Base-by-base conservation (phyloP, 2,797 vertebrate genomes). In the Pseudochirops corinnae region DNA sequence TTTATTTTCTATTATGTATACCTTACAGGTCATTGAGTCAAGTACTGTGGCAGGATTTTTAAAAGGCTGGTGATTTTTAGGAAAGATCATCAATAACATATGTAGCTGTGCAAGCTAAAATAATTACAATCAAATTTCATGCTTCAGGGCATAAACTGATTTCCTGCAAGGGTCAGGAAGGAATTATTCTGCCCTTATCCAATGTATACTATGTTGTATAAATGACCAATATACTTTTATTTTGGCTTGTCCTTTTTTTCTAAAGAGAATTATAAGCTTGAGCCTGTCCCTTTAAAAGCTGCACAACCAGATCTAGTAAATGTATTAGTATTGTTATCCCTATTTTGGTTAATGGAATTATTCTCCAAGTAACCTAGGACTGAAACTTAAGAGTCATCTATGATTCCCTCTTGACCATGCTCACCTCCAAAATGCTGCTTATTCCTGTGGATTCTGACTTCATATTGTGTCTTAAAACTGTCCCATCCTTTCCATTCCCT, bases 41-140 rank as follows among this genome's bases (percentile, higher is more conserved):
- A 97, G 96, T 94, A 56, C 57, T 96, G 94, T 91, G 97, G 97
- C 97, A 95, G 90, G 94, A 62, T 96, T 97, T 97, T 96, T 97
- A 95, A 96, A 96, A 97, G 94, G 62, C 55, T 92, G 97, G 94
- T 96, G 97, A 96, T 93, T 98, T 97, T 97, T 94, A 96, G 95
- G 96, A 98, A 97, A 94, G 97, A 98, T 97, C 96, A 96, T 98
- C 97, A 96, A 97, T 98, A 98, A 95, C 96, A 95, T 94, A 97
- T 97, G 97, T 96, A 97, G 96, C 96, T 1, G 5, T 97, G 96
- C 96, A 96, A 98, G 97, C 96, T 97, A 96, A 97, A 98, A 98
- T 97, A 97, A 98, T 98, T 97, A 97, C 96, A 97, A 96, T 97
- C 95, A 97, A 98, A 97, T 97, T 98, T 97, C 97, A 97, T 97